These are phyloP conservation scores for Oceanodroma leucorhoa DNA, from an alignment of 2,797 vertebrate species.

Conservation along the genomic window DNA sequence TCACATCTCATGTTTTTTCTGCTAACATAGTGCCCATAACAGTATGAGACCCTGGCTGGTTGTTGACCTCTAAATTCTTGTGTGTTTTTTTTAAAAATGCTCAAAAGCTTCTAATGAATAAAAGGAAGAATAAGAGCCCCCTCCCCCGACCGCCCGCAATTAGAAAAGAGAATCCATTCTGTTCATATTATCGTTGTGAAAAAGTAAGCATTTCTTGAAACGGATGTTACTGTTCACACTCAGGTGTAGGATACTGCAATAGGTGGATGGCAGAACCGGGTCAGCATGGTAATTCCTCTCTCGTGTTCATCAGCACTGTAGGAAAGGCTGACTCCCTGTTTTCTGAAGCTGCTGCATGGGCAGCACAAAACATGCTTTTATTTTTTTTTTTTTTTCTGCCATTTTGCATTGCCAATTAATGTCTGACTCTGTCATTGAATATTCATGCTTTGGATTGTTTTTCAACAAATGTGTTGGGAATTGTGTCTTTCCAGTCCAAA, in stretches of 20 bases:
- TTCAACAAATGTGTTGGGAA: constrained; percentile 59
- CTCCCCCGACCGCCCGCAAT: background rate
- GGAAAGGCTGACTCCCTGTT: background rate
- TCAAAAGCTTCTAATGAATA: background rate
- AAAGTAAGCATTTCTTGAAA: background rate
- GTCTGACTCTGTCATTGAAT: constrained; percentile 36
- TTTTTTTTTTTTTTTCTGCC: background rate
- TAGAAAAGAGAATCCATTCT: background rate
- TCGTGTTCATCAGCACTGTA: accelerated
- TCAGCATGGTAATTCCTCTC: background rate
- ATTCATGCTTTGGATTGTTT: constrained; percentile 63
- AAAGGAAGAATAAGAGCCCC: background rate
- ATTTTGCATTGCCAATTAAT: constrained; percentile 55
- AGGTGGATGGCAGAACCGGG: background rate
- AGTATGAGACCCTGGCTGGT: background rate
- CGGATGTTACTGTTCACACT: background rate
- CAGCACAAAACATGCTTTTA: background rate
- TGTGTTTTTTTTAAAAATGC: background rate
- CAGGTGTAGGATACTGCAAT: background rate
- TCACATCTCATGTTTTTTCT: background rate
- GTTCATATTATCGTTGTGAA: background rate
- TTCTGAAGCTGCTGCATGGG: background rate
- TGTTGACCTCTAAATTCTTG: background rate
- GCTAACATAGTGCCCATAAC: background rate
- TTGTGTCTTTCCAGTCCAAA: constrained; percentile 62